phyloP scores from a whole-genome alignment of 2,888 invertebrate species.

The Coremacera marginata region DNA sequence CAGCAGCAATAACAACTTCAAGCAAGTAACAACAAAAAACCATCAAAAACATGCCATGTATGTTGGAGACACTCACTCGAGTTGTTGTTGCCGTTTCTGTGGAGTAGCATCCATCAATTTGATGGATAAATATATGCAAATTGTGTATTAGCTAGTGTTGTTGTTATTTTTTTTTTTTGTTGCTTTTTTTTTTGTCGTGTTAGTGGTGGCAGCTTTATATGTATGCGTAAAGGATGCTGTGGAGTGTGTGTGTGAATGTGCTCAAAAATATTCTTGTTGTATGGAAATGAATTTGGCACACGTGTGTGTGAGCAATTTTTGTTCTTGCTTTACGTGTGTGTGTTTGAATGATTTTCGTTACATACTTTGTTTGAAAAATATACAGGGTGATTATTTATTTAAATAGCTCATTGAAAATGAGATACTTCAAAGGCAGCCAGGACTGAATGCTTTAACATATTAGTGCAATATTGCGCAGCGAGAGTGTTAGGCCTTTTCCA shows the following conservation, averaged over 20 bases:
- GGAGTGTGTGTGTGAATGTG: conserved; percentile 23
- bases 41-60: neutral
- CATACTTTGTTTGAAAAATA: too few relatives aligned
- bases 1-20: conserved; percentile 4
- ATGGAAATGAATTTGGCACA: conserved; percentile 62
- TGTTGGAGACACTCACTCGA: conserved; percentile 10
- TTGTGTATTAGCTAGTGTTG: conserved; percentile 66
- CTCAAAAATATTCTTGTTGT: conserved; percentile 29
- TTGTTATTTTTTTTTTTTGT: conserved; percentile 51
- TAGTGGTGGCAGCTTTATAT: conserved; percentile 18
- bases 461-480: too few relatives aligned
- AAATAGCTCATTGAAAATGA: neutral
- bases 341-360: neutral
- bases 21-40: neutral
- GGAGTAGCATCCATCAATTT: conserved; percentile 69
- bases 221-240: neutral
- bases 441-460: too few relatives aligned
- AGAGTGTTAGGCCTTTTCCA: too few relatives aligned
- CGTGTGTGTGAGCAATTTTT: conserved; percentile 56
- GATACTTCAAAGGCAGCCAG: too few relatives aligned
- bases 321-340: conserved; percentile 1
- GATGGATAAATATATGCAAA: conserved; percentile 70
- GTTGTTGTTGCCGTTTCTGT: conserved; percentile 45
- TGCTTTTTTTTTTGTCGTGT: conserved; percentile 28
- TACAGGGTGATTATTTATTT: conserved; percentile 18